Evolutionary conservation across 2,113 vertebrate species (phyloP).

Genomic region (Odontophorus gujanensis): DNA sequence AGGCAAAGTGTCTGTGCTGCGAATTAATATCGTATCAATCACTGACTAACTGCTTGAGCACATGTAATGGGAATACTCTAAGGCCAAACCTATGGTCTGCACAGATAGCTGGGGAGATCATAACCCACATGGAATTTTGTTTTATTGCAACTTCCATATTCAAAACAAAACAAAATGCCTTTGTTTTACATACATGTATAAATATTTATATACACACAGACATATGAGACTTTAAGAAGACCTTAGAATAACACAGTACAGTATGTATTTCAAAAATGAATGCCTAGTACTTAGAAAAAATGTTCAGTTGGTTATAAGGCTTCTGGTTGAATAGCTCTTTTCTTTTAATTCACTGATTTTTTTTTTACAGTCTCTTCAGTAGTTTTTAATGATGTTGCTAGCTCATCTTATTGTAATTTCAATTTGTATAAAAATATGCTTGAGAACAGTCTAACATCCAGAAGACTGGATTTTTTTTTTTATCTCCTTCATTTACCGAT

Average conservation of each 20-base stretch:
- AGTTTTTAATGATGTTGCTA: not conserved
- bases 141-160: slow-evolving; percentile 67
- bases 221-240: slow-evolving; percentile 7
- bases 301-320: not conserved
- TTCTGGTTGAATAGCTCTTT: not conserved
- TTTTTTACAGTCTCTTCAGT: not conserved
- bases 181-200: not conserved
- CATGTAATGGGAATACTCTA: slow-evolving; percentile 79
- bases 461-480: not conserved
- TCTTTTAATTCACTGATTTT: slow-evolving; percentile 23
- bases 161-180: slow-evolving; percentile 68
- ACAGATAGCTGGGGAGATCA: slow-evolving; percentile 74
- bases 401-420: slow-evolving; percentile 4
- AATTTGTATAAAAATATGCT: not conserved
- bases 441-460: not conserved
- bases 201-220: not conserved
- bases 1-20: slow-evolving; percentile 70
- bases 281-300: not conserved
- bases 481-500: not conserved
- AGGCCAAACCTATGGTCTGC: slow-evolving; percentile 62
- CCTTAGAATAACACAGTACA: not conserved
- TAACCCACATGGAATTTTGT: slow-evolving; percentile 69
- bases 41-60: slow-evolving; percentile 79
- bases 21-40: slow-evolving; percentile 87
- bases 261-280: slow-evolving; percentile 17